Evolutionary conservation across 1,140 invertebrate genomes (phyloP).

Genomic region (Drosophila tani): DNA sequence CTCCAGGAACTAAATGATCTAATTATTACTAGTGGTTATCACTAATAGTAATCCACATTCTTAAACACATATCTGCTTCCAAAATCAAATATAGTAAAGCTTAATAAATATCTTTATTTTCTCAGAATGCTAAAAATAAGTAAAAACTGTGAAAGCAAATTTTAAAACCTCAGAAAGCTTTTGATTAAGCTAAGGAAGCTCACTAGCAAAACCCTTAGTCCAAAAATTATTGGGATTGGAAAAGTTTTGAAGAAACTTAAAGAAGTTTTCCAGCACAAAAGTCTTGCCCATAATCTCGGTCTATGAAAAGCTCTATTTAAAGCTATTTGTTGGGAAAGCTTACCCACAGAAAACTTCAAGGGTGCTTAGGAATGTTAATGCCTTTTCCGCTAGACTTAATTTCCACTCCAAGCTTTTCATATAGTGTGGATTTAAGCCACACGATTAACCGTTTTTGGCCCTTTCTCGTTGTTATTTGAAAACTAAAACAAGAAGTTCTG

Average conservation of each 20-base stretch:
- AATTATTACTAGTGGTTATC: too few species aligned
- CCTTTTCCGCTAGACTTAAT: neutral
- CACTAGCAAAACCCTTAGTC: too few species aligned
- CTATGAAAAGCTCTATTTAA: conserved; percentile 14
- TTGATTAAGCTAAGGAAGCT: neutral
- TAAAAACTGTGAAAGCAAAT: neutral
- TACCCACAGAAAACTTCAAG: conserved; percentile 1
- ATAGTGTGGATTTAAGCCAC: conserved; percentile 17
- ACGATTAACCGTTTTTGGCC: neutral
- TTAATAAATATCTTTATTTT: neutral
- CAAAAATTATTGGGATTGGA: neutral
- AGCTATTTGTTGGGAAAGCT: neutral
- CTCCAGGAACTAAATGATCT: too few species aligned
- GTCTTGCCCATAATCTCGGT: neutral
- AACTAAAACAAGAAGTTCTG: conserved; percentile 20
- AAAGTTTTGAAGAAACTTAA: neutral
- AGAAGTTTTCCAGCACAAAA: neutral
- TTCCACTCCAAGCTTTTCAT: conserved; percentile 7
- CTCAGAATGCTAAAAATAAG: accelerated
- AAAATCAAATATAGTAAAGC: neutral
- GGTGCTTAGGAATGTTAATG: neutral
- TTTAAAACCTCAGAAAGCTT: neutral
- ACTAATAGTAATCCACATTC: too few species aligned
- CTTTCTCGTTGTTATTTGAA: conserved; percentile 1
- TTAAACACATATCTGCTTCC: neutral